Conservation (phyloP, 2,888 invertebrate species). For the Rhagophthalmus giganteus region DNA sequence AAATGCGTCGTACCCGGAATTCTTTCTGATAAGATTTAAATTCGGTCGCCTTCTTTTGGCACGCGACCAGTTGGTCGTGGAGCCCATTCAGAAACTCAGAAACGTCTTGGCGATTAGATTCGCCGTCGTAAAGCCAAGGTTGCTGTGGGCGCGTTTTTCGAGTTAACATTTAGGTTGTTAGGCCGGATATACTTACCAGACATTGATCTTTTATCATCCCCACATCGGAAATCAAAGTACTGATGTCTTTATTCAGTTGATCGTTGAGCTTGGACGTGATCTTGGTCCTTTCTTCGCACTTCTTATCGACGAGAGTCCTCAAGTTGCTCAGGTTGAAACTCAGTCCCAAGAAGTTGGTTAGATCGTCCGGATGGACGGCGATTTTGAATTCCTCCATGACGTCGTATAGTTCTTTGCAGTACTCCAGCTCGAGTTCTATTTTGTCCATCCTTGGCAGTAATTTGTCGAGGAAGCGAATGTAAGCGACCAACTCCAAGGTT, state of each 20-base stretch:
- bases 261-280: constrained; percentile 72
- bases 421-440: constrained; percentile 74
- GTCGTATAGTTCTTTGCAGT: constrained; percentile 81
- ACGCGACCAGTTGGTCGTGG: constrained; percentile 63
- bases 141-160: constrained; percentile 59
- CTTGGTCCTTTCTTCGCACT: constrained; percentile 68
- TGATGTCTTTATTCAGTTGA: constrained; percentile 78
- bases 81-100: constrained; percentile 66
- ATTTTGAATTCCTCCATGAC: constrained; percentile 81
- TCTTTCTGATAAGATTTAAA: constrained; percentile 82
- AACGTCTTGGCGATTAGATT: constrained; percentile 70
- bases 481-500: constrained; percentile 74
- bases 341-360: constrained; percentile 65
- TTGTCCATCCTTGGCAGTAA: constrained; percentile 67
- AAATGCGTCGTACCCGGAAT: constrained; percentile 83
- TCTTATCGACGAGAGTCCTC: constrained; percentile 70
- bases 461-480: constrained; percentile 70
- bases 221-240: constrained; percentile 71
- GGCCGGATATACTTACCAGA: constrained; percentile 57
- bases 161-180: background rate
- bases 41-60: constrained; percentile 70
- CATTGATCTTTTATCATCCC: constrained; percentile 73
- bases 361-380: constrained; percentile 71
- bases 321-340: constrained; percentile 65
- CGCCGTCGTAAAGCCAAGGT: constrained; percentile 72